Evolutionary conservation across 2,113 vertebrate genomes (phyloP).

Genomic region (Paraplagusia blochii): DNA sequence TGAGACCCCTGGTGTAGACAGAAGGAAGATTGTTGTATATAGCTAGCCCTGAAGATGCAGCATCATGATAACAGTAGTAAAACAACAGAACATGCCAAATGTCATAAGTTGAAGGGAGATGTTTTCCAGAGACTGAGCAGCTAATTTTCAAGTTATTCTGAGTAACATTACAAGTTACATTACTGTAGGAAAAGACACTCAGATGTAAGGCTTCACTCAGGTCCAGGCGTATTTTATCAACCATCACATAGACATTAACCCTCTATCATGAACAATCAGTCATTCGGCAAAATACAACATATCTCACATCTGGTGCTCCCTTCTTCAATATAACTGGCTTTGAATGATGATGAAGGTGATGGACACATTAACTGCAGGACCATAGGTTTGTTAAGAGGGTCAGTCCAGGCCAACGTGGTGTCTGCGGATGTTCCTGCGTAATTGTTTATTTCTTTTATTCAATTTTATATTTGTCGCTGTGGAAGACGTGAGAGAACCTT

Average conservation of each 20-base stretch:
- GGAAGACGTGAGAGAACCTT: conserved; percentile 67
- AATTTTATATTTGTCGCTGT: conserved; percentile 22
- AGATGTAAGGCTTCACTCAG: conserved; percentile 1
- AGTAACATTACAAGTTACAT: neutral
- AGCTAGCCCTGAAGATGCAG: neutral
- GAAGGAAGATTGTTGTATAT: neutral
- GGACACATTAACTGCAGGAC: conserved; percentile 27
- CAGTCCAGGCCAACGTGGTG: conserved; percentile 33
- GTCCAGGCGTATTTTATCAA: neutral
- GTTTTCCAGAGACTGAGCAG: conserved; percentile 18
- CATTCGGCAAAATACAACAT: conserved; percentile 30
- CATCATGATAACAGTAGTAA: neutral
- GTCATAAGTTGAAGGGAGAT: conserved; percentile 30
- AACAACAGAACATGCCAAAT: conserved; percentile 31
- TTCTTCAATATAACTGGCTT: conserved; percentile 30
- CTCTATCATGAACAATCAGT: neutral
- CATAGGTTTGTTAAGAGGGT: conserved; percentile 21
- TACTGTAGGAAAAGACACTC: neutral
- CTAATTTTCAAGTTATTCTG: conserved; percentile 11
- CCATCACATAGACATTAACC: too few relatives aligned
- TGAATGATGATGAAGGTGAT: conserved; percentile 36
- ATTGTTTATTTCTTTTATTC: neutral
- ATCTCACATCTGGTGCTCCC: neutral
- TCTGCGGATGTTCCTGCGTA: conserved; percentile 3
- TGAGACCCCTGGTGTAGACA: too few relatives aligned